A percentile compares a stretch with the other conserved stretches of the same genome.
Evolutionary conservation across 2,888 invertebrate species (phyloP).

Genomic region (Myathropa florea): DNA sequence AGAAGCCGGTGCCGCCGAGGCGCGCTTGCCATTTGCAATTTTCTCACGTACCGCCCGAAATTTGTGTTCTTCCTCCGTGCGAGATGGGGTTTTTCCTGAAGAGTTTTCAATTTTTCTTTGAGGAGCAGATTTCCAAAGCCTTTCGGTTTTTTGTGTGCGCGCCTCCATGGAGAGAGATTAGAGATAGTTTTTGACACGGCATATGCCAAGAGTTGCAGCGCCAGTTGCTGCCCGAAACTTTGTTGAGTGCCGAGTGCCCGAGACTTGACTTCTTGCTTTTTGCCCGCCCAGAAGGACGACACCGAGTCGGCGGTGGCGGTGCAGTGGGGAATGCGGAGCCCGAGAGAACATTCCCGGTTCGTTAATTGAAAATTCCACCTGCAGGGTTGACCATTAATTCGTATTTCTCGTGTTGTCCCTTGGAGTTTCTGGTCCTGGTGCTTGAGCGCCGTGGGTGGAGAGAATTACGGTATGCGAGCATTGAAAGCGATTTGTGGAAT

Average conservation of each 20-base stretch:
- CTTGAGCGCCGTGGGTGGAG: not conserved
- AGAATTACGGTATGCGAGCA: constrained; percentile 36
- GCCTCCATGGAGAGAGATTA: constrained; percentile 55
- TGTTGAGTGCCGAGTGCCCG: constrained; percentile 42
- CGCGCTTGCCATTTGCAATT: constrained; percentile 59
- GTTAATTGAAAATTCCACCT: constrained; percentile 71
- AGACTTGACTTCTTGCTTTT: constrained; percentile 16
- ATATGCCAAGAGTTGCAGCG: constrained; percentile 46
- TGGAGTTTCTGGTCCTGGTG: too few species aligned
- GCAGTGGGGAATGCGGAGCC: constrained; percentile 17
- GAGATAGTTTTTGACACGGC: constrained; percentile 63
- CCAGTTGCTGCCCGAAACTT: constrained; percentile 51
- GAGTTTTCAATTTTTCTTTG: constrained; percentile 48
- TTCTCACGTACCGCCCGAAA: constrained; percentile 64
- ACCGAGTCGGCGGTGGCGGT: not conserved
- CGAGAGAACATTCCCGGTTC: constrained; percentile 37
- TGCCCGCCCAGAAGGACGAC: constrained; percentile 4
- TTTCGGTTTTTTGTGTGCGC: not conserved
- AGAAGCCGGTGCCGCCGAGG: constrained; percentile 62
- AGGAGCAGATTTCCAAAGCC: constrained; percentile 2
- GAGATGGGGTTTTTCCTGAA: constrained; percentile 33
- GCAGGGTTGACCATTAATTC: constrained; percentile 58
- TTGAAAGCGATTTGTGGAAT: constrained; percentile 28
- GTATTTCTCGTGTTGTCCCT: constrained; percentile 16
- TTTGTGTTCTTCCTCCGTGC: constrained; percentile 38